phyloP scores from a whole-genome alignment of 92 coral and sea anemone genomes.

The Zoanthus sansibaricus region DNA sequence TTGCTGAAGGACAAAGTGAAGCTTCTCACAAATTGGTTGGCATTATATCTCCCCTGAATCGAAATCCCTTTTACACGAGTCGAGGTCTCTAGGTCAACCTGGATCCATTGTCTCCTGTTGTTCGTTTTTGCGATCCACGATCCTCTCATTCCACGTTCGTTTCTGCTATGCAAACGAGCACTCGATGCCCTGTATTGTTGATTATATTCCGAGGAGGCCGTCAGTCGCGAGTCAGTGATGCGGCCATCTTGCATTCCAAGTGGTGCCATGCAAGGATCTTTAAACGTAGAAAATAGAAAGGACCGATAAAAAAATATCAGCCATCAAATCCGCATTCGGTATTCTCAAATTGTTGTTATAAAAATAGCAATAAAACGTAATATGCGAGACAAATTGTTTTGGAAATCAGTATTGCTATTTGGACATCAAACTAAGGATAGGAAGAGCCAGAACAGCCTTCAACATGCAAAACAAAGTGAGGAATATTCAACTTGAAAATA shows the following conservation, averaged over 20 bases:
- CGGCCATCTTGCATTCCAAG: constrained; percentile 77
- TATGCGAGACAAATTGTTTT: too few relatives aligned
- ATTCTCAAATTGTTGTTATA: too few relatives aligned
- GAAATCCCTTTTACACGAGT: constrained; percentile 37
- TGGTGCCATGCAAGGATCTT: constrained; percentile 62
- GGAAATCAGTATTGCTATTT: too few relatives aligned
- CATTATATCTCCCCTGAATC: constrained; percentile 39
- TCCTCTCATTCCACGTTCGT: constrained; percentile 49
- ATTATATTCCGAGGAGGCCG: constrained; percentile 62
- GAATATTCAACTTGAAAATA: too few relatives aligned
- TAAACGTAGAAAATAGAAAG: not conserved
- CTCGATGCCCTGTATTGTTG: constrained; percentile 64
- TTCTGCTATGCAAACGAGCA: constrained; percentile 50
- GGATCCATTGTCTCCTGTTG: constrained; percentile 55
- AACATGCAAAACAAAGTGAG: too few relatives aligned
- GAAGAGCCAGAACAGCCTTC: too few relatives aligned
- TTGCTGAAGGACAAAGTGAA: constrained; percentile 28
- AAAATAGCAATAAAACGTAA: too few relatives aligned
- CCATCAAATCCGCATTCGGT: too few relatives aligned
- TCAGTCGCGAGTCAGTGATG: constrained; percentile 63
- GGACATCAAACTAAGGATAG: too few relatives aligned
- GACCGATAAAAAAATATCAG: not conserved
- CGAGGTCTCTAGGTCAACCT: constrained; percentile 30
- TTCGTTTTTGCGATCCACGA: constrained; percentile 55
- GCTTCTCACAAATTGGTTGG: constrained; percentile 40